Conservation (phyloP, 2,797 vertebrate species). For the Sebastes umbrosus region DNA sequence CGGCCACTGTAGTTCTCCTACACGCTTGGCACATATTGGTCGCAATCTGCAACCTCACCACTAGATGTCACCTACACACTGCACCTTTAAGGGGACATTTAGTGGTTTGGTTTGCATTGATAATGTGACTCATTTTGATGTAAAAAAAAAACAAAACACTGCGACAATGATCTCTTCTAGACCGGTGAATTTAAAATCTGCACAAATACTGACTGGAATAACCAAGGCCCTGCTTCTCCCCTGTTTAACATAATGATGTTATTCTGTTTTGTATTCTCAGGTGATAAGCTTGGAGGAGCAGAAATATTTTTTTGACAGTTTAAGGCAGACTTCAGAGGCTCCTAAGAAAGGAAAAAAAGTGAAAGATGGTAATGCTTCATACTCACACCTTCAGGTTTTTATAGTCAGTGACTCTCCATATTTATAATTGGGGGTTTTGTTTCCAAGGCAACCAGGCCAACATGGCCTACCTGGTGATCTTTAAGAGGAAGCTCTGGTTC, state of each 20-base stretch:
- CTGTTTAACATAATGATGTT: not conserved
- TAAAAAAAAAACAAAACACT: not conserved
- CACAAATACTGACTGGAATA: not conserved
- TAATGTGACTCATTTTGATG: not conserved
- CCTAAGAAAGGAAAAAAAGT: conserved; percentile 84
- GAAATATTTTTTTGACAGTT: conserved; percentile 93
- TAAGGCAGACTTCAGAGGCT: conserved; percentile 84
- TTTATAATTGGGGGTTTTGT: conserved; percentile 4
- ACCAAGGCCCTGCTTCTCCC: not conserved
- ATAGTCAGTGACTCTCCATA: not conserved
- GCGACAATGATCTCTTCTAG: not conserved
- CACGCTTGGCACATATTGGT: not conserved
- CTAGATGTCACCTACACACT: not conserved
- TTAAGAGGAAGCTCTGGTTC: conserved; percentile 96
- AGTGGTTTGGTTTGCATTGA: not conserved
- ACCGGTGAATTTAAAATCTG: not conserved
- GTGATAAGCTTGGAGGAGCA: conserved; percentile 87
- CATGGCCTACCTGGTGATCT: conserved; percentile 85
- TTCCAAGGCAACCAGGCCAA: conserved; percentile 68
- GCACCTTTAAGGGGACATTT: not conserved
- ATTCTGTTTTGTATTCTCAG: conserved; percentile 67
- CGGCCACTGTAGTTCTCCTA: too few relatives aligned
- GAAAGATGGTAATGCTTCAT: conserved; percentile 84
- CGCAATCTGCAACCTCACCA: not conserved
- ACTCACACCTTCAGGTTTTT: not conserved